Conservation (phyloP, 1,140 invertebrate genomes). For the Trichogramma pretiosum region DNA sequence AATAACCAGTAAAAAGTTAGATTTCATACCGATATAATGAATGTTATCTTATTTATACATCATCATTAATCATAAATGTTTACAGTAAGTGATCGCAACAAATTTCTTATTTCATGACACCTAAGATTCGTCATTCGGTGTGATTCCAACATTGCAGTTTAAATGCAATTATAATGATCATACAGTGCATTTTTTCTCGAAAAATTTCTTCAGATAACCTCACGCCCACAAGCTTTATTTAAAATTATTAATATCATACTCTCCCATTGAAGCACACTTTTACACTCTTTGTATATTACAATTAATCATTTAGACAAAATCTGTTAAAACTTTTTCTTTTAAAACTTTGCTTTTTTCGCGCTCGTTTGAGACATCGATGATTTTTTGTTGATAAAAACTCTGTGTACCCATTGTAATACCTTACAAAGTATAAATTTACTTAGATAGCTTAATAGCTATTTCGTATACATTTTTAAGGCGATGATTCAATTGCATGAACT, state of each 20-base stretch:
- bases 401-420: conserved; percentile 31
- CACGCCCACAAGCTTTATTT: conserved; percentile 14
- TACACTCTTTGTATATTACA: conserved; percentile 9
- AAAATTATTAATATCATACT: conserved; percentile 16
- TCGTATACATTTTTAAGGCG: conserved; percentile 51
- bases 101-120: conserved; percentile 29
- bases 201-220: too few relatives aligned
- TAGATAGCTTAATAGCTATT: conserved; percentile 46
- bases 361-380: conserved; percentile 35
- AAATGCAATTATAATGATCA: conserved; percentile 39
- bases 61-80: conserved; percentile 34
- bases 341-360: conserved; percentile 17
- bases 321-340: conserved; percentile 8
- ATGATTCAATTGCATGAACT: conserved; percentile 49
- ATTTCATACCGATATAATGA: conserved; percentile 42
- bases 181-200: conserved; percentile 27
- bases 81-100: conserved; percentile 31
- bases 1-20: conserved; percentile 36
- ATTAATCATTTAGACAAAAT: conserved; percentile 7
- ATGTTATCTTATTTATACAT: conserved; percentile 42
- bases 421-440: conserved; percentile 46
- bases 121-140: conserved; percentile 31
- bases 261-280: conserved; percentile 16
- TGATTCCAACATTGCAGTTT: conserved; percentile 26
- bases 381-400: conserved; percentile 44